phyloP scores from a whole-genome alignment of 2,797 vertebrate species.

The Trichosurus vulpecula region DNA sequence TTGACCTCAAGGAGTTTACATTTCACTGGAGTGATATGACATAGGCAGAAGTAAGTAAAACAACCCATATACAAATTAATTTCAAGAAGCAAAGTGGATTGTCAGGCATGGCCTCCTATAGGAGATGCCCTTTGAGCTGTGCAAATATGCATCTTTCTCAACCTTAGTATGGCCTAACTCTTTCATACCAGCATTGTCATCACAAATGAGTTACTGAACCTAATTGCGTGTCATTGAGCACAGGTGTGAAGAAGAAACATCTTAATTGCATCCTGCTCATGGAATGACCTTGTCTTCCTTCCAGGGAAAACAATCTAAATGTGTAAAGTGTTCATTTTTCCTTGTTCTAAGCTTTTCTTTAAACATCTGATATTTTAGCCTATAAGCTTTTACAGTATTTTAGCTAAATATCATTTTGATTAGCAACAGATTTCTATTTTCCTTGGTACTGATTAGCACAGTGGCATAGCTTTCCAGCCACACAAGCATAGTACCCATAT shows the following conservation, averaged over 20 bases:
- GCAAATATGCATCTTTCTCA: neutral
- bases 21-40: neutral
- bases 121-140: neutral
- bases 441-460: slow-evolving; percentile 79
- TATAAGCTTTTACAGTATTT: slow-evolving; percentile 80
- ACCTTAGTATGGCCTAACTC: neutral
- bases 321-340: slow-evolving; percentile 73
- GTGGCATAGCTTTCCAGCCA: slow-evolving; percentile 73
- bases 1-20: neutral
- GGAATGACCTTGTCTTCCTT: slow-evolving; percentile 54
- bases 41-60: neutral
- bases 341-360: slow-evolving; percentile 80
- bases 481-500: slow-evolving; percentile 79
- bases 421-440: slow-evolving; percentile 79
- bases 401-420: slow-evolving; percentile 82
- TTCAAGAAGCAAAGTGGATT: neutral
- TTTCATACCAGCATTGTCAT: neutral
- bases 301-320: slow-evolving; percentile 80
- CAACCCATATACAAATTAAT: neutral
- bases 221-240: neutral
- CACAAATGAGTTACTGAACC: neutral
- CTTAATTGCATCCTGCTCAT: neutral
- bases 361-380: slow-evolving; percentile 77
- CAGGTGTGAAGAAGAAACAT: neutral
- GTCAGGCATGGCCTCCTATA: neutral